These are phyloP conservation scores for Hafferia zeledoni DNA, from an alignment of 2,797 vertebrate species.

Conservation along the genomic window DNA sequence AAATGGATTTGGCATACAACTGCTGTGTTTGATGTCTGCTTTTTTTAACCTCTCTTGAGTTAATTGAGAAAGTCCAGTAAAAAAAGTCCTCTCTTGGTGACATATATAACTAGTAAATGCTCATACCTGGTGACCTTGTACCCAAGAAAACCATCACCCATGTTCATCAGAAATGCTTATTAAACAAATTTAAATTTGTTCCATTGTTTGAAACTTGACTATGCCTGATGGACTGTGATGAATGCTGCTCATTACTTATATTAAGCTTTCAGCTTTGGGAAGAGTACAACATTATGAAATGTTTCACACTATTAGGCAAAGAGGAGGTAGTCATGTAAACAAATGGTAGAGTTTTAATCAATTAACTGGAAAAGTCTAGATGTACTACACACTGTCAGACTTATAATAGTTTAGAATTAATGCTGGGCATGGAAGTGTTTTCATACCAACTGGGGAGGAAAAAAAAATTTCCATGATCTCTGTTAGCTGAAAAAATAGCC, in stretches of 20 bases:
- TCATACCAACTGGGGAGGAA: neutral
- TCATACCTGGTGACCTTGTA: slow-evolving; percentile 1
- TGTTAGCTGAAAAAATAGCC: neutral
- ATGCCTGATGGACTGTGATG: slow-evolving; percentile 29
- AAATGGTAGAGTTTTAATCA: slow-evolving; percentile 53
- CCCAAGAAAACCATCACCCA: slow-evolving; percentile 4
- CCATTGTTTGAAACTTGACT: slow-evolving; percentile 38
- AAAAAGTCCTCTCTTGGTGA: neutral
- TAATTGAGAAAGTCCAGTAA: neutral
- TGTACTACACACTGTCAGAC: neutral
- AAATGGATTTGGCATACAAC: slow-evolving; percentile 18
- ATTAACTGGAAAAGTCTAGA: slow-evolving; percentile 35
- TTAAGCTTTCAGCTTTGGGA: slow-evolving; percentile 51
- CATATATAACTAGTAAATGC: neutral
- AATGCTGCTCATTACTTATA: slow-evolving; percentile 54
- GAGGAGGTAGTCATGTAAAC: slow-evolving; percentile 10
- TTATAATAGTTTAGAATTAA: slow-evolving; percentile 16
- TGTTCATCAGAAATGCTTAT: slow-evolving; percentile 32
- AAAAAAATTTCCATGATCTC: neutral
- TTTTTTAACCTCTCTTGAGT: neutral
- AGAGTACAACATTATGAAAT: slow-evolving; percentile 10
- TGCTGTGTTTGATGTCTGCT: neutral
- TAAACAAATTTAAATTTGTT: slow-evolving; percentile 38
- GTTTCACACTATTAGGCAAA: slow-evolving; percentile 38
- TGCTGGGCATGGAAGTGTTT: neutral